Conservation (phyloP, 2,888 invertebrate genomes). For the Volucella inanis region DNA sequence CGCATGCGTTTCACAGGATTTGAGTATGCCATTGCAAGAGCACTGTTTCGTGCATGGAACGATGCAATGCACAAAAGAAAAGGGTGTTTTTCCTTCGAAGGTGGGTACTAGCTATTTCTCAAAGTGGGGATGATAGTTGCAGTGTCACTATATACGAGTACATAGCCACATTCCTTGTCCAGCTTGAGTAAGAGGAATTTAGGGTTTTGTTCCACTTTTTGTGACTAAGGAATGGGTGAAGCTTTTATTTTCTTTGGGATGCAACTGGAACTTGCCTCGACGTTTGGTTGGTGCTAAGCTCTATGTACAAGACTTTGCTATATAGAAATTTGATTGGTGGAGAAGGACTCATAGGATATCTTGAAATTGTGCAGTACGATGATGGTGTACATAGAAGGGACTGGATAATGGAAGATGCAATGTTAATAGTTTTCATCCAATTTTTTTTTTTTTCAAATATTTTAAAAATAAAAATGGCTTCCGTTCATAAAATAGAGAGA, state of each 20-base stretch:
- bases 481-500: not conserved
- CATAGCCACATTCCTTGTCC: slow-evolving; percentile 16
- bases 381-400: not conserved
- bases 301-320: slow-evolving; percentile 57
- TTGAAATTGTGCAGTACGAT: slow-evolving; percentile 33
- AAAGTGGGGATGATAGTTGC: slow-evolving; percentile 57
- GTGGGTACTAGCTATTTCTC: slow-evolving; percentile 32
- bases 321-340: slow-evolving; percentile 64
- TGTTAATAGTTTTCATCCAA: not conserved
- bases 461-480: slow-evolving; percentile 41
- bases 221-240: slow-evolving; percentile 7
- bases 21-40: slow-evolving; percentile 43
- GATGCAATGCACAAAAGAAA: slow-evolving; percentile 65
- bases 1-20: slow-evolving; percentile 61
- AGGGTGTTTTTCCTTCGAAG: slow-evolving; percentile 46
- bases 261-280: slow-evolving; percentile 56
- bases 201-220: not conserved
- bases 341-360: slow-evolving; percentile 48
- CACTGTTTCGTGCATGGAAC: slow-evolving; percentile 55
- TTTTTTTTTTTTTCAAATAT: not conserved
- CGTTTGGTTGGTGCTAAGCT: slow-evolving; percentile 58
- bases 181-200: slow-evolving; percentile 16
- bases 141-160: slow-evolving; percentile 2
- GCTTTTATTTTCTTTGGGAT: slow-evolving; percentile 56
- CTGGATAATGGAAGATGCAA: not conserved